Evolutionary conservation across 2,888 invertebrate genomes (phyloP).

Genomic region (Hylaea fasciaria): DNA sequence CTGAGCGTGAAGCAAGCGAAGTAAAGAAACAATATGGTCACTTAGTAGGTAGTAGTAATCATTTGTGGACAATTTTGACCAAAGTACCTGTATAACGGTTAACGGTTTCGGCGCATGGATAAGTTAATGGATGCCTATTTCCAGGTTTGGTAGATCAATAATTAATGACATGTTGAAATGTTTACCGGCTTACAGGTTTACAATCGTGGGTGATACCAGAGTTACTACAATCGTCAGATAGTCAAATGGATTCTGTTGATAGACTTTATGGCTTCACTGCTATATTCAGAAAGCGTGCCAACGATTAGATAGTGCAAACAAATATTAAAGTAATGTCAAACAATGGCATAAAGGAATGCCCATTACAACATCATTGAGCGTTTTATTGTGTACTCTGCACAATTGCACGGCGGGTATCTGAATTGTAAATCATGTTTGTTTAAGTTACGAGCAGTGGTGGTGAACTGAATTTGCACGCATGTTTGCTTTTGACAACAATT

Average conservation of each 20-base stretch:
- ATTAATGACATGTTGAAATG: conserved; percentile 28
- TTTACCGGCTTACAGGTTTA: conserved; percentile 14
- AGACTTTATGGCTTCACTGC: background rate
- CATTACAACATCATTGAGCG: background rate
- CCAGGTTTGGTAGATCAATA: conserved; percentile 12
- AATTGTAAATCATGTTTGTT: conserved; percentile 21
- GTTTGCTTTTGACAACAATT: background rate
- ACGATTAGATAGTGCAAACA: background rate
- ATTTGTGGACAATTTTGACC: too few relatives aligned
- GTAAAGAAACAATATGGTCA: too few relatives aligned
- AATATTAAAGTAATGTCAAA: background rate
- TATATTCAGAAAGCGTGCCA: background rate
- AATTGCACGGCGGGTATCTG: conserved; percentile 20
- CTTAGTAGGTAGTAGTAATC: too few relatives aligned
- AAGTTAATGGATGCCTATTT: conserved; percentile 26
- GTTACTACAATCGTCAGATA: background rate
- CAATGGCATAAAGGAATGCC: background rate
- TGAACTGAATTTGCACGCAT: conserved; percentile 9
- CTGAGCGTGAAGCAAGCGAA: too few relatives aligned
- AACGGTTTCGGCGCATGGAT: background rate
- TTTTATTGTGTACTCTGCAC: background rate
- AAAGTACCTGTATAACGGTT: too few relatives aligned
- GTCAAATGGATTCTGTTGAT: conserved; percentile 12
- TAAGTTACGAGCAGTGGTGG: background rate
- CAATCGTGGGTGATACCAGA: conserved; percentile 1